These are phyloP conservation scores for Shinisaurus crocodilurus DNA, from an alignment of 2,113 vertebrate genomes.

Conservation along the genomic window DNA sequence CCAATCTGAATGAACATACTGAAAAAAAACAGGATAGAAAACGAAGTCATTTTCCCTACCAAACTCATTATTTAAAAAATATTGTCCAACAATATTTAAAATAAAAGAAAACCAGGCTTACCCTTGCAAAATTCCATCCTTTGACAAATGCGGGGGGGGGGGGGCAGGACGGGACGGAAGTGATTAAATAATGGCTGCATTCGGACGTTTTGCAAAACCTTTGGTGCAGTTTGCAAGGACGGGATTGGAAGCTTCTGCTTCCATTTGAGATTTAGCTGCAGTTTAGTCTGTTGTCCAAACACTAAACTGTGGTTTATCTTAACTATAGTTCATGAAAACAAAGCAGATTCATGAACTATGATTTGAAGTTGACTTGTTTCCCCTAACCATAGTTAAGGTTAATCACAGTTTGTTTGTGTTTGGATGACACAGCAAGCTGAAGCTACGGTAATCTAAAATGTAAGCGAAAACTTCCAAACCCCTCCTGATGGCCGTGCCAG, in stretches of 20 bases:
- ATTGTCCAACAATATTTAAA: conserved; percentile 1
- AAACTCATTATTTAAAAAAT: conserved; percentile 12
- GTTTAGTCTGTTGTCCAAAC: neutral
- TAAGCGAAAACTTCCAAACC: neutral
- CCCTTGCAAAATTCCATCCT: neutral
- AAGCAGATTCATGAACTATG: neutral
- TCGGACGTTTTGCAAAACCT: neutral
- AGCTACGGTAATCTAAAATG: neutral
- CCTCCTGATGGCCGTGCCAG: neutral
- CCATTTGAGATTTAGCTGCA: neutral
- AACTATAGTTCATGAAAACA: neutral
- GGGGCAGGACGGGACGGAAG: neutral
- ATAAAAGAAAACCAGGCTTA: neutral
- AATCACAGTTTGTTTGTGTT: neutral
- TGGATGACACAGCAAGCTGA: neutral
- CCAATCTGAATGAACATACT: neutral
- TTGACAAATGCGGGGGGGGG: neutral
- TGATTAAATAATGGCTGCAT: neutral
- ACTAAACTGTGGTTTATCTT: neutral
- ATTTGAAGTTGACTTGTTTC: neutral
- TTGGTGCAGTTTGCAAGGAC: neutral
- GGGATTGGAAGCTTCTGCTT: neutral
- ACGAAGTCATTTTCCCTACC: neutral
- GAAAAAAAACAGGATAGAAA: neutral
- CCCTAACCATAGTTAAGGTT: neutral